These are phyloP conservation scores for Lucilia sericata DNA, from an alignment of 1,140 invertebrate genomes.

Conservation along the genomic window DNA sequence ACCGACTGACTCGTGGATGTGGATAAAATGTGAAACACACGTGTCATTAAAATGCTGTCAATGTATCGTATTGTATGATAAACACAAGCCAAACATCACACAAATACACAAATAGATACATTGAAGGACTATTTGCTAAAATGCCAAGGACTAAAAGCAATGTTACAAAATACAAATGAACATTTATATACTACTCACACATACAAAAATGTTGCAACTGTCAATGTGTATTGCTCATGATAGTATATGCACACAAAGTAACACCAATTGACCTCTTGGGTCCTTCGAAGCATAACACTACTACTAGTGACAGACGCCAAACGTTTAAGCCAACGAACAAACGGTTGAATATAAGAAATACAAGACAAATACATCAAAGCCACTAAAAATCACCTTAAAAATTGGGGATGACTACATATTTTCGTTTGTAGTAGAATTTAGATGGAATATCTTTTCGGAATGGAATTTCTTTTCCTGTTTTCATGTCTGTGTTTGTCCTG, in stretches of 20 bases:
- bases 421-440: neutral
- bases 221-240: neutral
- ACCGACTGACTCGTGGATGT: neutral
- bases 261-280: constrained; percentile 37
- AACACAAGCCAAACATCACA: no score
- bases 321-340: neutral
- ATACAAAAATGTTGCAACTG: neutral
- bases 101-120: neutral
- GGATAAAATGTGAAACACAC: neutral
- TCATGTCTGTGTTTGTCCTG: neutral
- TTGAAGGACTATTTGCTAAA: neutral
- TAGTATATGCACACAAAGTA: neutral
- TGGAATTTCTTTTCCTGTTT: no score
- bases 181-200: no score
- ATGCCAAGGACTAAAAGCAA: neutral
- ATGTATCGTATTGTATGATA: neutral
- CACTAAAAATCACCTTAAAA: constrained; percentile 23
- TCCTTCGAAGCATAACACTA: neutral
- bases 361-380: constrained; percentile 22
- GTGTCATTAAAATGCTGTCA: constrained; percentile 1
- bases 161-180: no score
- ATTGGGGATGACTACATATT: neutral
- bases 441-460: neutral
- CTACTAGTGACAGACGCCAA: neutral
- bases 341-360: neutral